Evolutionary conservation across 2,888 invertebrate genomes (phyloP).

Genomic region (Dromius quadrimaculatus): DNA sequence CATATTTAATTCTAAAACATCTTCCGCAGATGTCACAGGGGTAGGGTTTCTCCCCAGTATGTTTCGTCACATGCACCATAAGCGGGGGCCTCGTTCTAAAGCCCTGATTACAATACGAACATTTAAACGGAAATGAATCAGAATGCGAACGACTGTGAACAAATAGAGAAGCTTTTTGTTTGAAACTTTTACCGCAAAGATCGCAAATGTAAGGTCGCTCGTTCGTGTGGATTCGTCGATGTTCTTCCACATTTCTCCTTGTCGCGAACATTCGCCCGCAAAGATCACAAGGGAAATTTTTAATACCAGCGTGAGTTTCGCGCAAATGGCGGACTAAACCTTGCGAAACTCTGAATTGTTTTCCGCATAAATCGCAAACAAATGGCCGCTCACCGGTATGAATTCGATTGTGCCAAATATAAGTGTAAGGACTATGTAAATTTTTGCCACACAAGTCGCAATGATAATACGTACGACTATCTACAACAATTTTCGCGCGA

Average conservation of each 20-base stretch:
- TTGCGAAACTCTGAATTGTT: conserved; percentile 75
- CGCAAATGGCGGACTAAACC: conserved; percentile 73
- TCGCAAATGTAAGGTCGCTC: conserved; percentile 72
- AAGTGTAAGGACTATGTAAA: conserved; percentile 73
- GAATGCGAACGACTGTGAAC: conserved; percentile 74
- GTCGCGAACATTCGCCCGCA: conserved; percentile 73
- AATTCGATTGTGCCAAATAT: conserved; percentile 73
- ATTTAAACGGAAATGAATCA: conserved; percentile 70
- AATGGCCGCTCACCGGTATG: conserved; percentile 77
- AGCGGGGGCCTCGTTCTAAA: conserved; percentile 73
- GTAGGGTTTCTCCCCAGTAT: conserved; percentile 74
- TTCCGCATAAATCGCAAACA: conserved; percentile 76
- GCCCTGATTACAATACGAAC: conserved; percentile 72
- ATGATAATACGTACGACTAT: conserved; percentile 70
- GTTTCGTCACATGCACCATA: conserved; percentile 71
- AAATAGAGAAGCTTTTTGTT: conserved; percentile 75
- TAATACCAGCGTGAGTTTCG: conserved; percentile 74
- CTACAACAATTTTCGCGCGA: conserved; percentile 64
- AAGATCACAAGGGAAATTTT: conserved; percentile 71
- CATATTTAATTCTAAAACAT: conserved; percentile 72
- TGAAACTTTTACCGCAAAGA: conserved; percentile 74
- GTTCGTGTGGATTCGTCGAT: conserved; percentile 72
- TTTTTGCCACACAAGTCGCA: conserved; percentile 73
- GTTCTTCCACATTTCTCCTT: conserved; percentile 72
- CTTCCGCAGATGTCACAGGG: conserved; percentile 71